These are phyloP conservation scores for Aegithalos caudatus DNA, from an alignment of 2,113 vertebrate species.

Conservation along the genomic window DNA sequence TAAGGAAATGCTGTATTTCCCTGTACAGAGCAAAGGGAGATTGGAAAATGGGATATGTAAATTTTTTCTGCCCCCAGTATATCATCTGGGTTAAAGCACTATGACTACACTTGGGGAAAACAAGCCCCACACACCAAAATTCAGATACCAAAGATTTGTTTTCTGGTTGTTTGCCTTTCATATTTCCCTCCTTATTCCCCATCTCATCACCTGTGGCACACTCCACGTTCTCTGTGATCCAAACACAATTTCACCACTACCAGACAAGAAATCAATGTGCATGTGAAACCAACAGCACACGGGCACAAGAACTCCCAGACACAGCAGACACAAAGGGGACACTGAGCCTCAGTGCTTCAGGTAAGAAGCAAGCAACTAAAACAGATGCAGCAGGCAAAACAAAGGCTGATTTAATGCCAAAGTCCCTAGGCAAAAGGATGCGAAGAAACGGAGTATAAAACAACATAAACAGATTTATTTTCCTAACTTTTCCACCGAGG, in stretches of 20 bases:
- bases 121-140: not conserved
- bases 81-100: not conserved
- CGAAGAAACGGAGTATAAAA: not conserved
- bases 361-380: not conserved
- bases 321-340: not conserved
- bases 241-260: not conserved
- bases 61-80: not conserved
- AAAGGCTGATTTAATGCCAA: not conserved
- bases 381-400: not conserved
- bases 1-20: not conserved
- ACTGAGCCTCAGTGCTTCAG: not conserved
- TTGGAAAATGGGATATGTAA: not conserved
- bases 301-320: not conserved
- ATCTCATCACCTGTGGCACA: fast-evolving
- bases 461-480: not conserved
- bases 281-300: not conserved
- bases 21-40: not conserved
- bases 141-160: not conserved
- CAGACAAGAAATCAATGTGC: not conserved
- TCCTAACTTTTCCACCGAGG: not conserved
- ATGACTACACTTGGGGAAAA: not conserved
- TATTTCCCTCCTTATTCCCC: not conserved
- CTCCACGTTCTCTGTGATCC: not conserved
- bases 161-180: not conserved
- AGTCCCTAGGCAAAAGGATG: not conserved